Evolutionary conservation across 92 coral and sea anemone species (phyloP), one percentile per base, ranked within the genome.

Genomic region (Phenganax marumi): DNA sequence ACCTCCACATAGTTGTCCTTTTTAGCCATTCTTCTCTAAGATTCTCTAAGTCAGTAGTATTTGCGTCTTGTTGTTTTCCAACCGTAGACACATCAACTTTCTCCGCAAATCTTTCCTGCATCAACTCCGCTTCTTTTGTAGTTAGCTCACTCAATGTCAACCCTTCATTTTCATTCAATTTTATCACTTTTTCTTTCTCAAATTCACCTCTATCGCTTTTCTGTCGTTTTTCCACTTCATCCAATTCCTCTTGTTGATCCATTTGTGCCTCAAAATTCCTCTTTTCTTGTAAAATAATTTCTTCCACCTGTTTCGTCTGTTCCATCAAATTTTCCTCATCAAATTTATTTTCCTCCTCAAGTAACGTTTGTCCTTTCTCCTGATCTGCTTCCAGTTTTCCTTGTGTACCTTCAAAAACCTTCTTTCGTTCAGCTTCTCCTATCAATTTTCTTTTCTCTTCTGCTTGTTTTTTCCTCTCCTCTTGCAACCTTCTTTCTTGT

Each of bases 1-100:
- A 96, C 99, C 93, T 92, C 99, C 97, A 92, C 8, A 87, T 91
- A 10, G 85, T 68, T 63, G 93, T 97, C 19, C 87, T 89, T 77
- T 84, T 86, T 12, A 92, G 58, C 98, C 98, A 95, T 70, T 87
- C 86, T 19, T 49, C 85, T 84, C 98, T 82, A 46, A 78, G 70
- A 26, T 66, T 81, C 84, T 90, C 97, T 12, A 23, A 19, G 24
- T 19, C 33, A 62, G 3, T 62, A 62, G 22, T 7, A 62, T 62
- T n/a, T 62, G 26, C 24, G 0, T 62, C 13, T 2, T 62, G 26
- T 62, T 62, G 68, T 19, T 39, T 58, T 16, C 65, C 13, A 62
- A 62, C 43, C 43, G 5, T 33, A 33, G 43, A 33, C 43, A 33
- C 68, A 62, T 6, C 26, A 62, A 19, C 68, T 62, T n/a, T n/a